Evolutionary conservation across 2,797 vertebrate species (phyloP).

Genomic region (Melopsittacus undulatus): DNA sequence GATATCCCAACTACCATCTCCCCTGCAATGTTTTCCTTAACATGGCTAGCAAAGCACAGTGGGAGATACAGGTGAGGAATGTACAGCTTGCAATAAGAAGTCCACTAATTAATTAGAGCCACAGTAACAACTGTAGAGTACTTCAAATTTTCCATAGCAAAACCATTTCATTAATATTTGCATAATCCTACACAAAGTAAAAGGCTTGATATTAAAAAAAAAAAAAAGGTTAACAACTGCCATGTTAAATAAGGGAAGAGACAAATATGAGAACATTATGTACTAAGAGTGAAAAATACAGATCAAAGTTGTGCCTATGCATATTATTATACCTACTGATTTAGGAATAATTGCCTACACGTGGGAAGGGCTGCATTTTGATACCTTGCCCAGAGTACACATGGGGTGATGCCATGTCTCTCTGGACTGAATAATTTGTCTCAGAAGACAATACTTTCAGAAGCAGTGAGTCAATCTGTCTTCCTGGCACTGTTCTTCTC

Average conservation of each 20-base stretch:
- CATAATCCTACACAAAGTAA: not conserved
- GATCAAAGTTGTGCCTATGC: not conserved
- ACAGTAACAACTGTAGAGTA: not conserved
- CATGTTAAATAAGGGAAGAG: not conserved
- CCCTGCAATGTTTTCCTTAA: not conserved
- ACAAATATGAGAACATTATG: not conserved
- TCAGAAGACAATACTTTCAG: slow-evolving; percentile 18
- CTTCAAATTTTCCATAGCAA: not conserved
- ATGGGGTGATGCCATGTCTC: not conserved
- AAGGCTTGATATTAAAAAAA: not conserved
- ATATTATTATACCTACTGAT: not conserved
- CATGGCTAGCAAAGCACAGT: not conserved
- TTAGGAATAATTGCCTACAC: slow-evolving; percentile 11
- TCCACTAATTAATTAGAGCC: not conserved
- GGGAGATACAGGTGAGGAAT: not conserved
- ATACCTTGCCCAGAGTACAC: slow-evolving; percentile 10
- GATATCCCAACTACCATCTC: not conserved
- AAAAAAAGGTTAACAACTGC: not conserved
- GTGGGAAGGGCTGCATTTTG: slow-evolving; percentile 36
- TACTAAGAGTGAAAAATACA: not conserved
- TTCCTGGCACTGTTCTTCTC: not conserved
- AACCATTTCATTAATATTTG: not conserved
- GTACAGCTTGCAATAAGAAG: not conserved
- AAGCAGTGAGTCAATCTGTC: not conserved
- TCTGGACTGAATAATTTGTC: slow-evolving; percentile 16